A percentile compares a stretch with the other conserved stretches of the same genome.
These are phyloP conservation scores for Phyllostomus discolor DNA, from an alignment of 2,113 vertebrate species.

Conservation along the genomic window DNA sequence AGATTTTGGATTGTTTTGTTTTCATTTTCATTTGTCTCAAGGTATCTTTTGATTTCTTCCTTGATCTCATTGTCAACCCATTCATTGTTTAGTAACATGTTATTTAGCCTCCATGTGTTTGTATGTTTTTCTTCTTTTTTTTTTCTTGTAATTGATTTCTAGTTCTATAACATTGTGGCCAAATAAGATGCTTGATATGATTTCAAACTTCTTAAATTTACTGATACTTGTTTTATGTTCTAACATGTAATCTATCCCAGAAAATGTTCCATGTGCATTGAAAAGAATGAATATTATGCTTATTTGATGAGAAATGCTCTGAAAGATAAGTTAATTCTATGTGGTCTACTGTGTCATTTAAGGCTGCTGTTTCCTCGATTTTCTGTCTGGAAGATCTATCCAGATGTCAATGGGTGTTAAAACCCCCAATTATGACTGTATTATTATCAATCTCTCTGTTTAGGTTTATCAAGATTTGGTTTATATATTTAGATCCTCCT, in stretches of 20 bases:
- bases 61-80: background rate
- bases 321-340: background rate
- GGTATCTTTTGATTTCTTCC: background rate
- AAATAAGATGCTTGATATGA: background rate
- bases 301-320: background rate
- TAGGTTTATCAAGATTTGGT: background rate
- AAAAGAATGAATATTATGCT: background rate
- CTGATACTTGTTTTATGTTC: background rate
- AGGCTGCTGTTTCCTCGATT: background rate
- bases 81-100: background rate
- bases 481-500: background rate
- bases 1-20: background rate
- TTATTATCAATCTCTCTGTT: background rate
- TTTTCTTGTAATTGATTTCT: background rate
- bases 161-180: background rate
- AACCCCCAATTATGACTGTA: background rate
- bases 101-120: background rate
- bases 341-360: background rate
- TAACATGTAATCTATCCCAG: background rate
- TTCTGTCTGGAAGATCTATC: background rate
- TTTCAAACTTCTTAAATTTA: background rate
- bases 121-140: background rate
- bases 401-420: background rate
- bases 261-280: background rate
- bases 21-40: background rate